A percentile compares a stretch with the other conserved stretches of the same genome.
Conservation (phyloP, 2,113 vertebrate species). For the Rousettus leschenaultii region DNA sequence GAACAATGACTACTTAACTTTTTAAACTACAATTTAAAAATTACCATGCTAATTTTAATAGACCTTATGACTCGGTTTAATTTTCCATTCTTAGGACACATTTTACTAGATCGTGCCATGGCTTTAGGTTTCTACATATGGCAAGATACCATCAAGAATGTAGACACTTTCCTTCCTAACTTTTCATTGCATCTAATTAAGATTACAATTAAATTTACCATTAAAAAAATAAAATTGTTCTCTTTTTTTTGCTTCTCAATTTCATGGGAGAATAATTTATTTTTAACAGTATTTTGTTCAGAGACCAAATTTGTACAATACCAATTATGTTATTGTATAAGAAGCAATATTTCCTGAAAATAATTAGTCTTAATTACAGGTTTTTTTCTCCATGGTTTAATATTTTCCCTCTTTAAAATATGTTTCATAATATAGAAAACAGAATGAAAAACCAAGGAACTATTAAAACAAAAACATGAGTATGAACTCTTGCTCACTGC, state of each 20-base stretch:
- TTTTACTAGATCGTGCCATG: not conserved
- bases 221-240: not conserved
- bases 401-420: not conserved
- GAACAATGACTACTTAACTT: not conserved
- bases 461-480: not conserved
- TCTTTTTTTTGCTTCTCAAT: not conserved
- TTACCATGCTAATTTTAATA: not conserved
- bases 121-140: not conserved
- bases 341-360: not conserved
- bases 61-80: not conserved
- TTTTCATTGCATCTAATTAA: conserved; percentile 23
- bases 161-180: not conserved
- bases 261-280: not conserved
- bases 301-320: not conserved
- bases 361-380: not conserved
- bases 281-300: not conserved
- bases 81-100: not conserved
- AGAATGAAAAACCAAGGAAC: not conserved
- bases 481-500: not conserved
- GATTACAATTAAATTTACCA: not conserved
- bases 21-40: not conserved
- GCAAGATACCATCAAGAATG: not conserved
- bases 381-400: not conserved
- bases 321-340: not conserved
- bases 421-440: not conserved